phyloP scores from a whole-genome alignment of 2,113 vertebrate species.

The Psilopsiagon aurifrons region DNA sequence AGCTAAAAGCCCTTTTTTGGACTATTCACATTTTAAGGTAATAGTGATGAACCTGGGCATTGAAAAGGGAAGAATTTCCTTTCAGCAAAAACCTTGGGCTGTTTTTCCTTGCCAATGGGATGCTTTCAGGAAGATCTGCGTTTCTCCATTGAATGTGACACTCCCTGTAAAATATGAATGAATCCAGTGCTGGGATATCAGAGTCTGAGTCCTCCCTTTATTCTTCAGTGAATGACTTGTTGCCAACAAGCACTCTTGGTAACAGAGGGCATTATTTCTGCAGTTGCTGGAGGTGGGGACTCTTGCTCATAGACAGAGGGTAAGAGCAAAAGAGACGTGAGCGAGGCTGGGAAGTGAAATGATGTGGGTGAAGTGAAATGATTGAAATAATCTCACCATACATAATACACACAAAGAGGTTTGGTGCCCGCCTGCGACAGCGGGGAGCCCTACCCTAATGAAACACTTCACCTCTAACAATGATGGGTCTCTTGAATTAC shows the following conservation, averaged over 20 bases:
- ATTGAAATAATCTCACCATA: neutral
- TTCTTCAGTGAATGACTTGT: neutral
- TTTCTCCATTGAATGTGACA: neutral
- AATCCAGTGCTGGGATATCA: neutral
- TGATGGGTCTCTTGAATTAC: neutral
- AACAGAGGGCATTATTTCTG: neutral
- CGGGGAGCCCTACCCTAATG: neutral
- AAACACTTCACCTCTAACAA: neutral
- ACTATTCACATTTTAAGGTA: neutral
- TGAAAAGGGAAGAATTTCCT: neutral
- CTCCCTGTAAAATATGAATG: neutral
- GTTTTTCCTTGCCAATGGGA: neutral
- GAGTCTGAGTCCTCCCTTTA: neutral
- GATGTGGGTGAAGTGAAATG: neutral
- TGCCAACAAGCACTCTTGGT: neutral
- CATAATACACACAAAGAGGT: neutral
- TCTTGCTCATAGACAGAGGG: neutral
- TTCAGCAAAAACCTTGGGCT: neutral
- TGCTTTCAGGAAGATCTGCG: neutral
- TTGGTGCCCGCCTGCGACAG: neutral
- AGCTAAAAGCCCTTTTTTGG: neutral
- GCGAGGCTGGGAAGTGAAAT: neutral
- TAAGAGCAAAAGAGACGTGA: neutral
- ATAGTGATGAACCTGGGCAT: neutral
- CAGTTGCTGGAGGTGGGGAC: neutral